Percentiles rank a stretch among this genome's conserved stretches.
phyloP scores from a whole-genome alignment of 2,113 vertebrate genomes.

The Genyomyrus donnyi region DNA sequence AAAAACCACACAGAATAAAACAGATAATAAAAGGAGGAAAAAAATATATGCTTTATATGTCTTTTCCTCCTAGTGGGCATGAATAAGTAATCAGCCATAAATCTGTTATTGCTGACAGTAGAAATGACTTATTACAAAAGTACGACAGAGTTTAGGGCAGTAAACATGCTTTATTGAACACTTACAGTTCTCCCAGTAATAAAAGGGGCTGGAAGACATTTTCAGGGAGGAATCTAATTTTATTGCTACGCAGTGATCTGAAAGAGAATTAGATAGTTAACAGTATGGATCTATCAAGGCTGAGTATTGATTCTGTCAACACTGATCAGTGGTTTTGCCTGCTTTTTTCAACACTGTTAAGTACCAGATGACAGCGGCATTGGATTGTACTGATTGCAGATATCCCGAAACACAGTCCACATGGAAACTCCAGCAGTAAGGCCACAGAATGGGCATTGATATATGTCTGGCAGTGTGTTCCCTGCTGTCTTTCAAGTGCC shows the following conservation, averaged over 20 bases:
- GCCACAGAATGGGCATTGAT: not conserved
- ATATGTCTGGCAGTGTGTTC: not conserved
- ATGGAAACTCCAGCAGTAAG: not conserved
- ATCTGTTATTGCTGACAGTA: not conserved
- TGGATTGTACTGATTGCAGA: not conserved
- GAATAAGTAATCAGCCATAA: not conserved
- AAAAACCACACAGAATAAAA: not conserved
- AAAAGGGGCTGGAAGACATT: constrained; percentile 68
- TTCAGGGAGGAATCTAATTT: constrained; percentile 62
- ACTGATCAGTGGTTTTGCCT: not conserved
- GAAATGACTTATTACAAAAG: not conserved
- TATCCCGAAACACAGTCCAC: not conserved
- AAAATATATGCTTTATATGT: not conserved
- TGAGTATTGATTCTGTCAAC: not conserved
- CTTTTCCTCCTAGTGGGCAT: not conserved
- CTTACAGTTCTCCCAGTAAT: constrained; percentile 64
- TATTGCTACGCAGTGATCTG: constrained; percentile 66
- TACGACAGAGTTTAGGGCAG: not conserved
- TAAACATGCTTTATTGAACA: not conserved
- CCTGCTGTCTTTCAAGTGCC: not conserved
- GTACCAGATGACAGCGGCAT: not conserved
- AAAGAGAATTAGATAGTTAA: constrained; percentile 8
- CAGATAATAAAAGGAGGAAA: not conserved
- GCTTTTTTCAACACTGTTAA: not conserved
- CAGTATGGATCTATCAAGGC: not conserved